phyloP scores from a whole-genome alignment of 2,113 vertebrate genomes.

The Perognathus longimembris region DNA sequence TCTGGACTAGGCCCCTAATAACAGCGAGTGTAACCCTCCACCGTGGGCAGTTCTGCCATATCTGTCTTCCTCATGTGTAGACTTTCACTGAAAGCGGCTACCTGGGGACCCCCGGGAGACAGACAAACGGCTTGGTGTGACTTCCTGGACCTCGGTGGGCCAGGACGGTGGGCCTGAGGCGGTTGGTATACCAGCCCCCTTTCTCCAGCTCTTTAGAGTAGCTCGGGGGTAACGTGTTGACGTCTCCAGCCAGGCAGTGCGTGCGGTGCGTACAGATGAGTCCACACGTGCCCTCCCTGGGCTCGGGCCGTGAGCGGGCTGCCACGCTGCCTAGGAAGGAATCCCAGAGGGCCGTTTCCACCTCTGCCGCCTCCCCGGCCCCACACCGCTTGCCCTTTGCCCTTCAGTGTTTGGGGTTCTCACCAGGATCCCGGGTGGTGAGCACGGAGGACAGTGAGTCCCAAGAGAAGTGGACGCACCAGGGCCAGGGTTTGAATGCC shows the following conservation, averaged over 20 bases:
- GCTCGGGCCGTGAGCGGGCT: neutral
- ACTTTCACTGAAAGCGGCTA: neutral
- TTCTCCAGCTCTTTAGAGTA: neutral
- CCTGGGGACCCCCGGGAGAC: neutral
- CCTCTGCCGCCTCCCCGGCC: neutral
- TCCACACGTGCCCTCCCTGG: neutral
- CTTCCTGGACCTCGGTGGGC: conserved; percentile 22
- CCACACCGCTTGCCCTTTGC: neutral
- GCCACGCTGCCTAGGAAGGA: neutral
- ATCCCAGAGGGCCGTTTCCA: neutral
- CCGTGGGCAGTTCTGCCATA: neutral
- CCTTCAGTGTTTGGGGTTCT: neutral
- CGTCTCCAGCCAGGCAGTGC: neutral
- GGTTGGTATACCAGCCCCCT: neutral
- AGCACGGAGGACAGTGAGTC: neutral
- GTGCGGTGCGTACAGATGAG: neutral
- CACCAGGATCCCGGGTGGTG: neutral
- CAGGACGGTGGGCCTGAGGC: neutral
- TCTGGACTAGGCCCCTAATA: neutral
- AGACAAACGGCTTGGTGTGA: neutral
- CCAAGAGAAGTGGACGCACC: neutral
- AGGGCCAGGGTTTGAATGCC: neutral
- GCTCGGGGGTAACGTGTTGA: neutral
- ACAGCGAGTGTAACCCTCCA: neutral
- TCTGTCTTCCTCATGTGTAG: neutral